Conservation (phyloP, 2,888 invertebrate species). For the Antitype chi region DNA sequence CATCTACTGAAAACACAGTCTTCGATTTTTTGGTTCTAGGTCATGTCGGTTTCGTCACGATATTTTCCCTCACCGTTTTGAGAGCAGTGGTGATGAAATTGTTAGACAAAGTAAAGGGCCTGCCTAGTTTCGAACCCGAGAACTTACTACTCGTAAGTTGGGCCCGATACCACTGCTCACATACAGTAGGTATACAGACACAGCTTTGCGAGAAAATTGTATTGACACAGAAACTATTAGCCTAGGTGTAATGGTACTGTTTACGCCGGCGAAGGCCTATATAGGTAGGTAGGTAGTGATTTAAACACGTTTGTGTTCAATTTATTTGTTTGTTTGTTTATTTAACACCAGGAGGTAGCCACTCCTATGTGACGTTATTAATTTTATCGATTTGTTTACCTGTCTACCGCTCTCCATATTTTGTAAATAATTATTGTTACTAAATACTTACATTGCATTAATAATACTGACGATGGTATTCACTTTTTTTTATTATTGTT, state of each 20-base stretch:
- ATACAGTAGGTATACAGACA: too few species aligned
- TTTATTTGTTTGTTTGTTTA: conserved; percentile 37
- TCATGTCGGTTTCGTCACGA: too few species aligned
- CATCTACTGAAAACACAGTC: too few species aligned
- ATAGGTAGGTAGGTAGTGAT: neutral
- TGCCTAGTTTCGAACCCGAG: neutral
- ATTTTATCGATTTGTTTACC: conserved; percentile 23
- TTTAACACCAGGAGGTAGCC: conserved; percentile 9
- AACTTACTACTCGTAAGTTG: neutral
- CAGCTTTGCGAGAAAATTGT: neutral
- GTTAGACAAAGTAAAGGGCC: neutral
- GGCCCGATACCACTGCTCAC: neutral
- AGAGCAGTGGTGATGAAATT: neutral
- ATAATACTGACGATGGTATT: neutral
- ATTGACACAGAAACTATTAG: neutral
- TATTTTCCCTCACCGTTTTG: too few species aligned
- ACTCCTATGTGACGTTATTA: conserved; percentile 40
- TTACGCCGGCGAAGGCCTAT: conserved; percentile 7
- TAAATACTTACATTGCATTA: conserved; percentile 3
- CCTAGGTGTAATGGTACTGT: conserved; percentile 11
- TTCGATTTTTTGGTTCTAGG: too few species aligned
- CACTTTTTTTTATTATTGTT: conserved; percentile 13
- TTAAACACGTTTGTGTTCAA: conserved; percentile 9
- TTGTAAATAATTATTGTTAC: conserved; percentile 21
- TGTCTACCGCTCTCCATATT: neutral